Percentiles rank a stretch among this genome's conserved stretches.
Conservation (phyloP, 1,140 invertebrate species). For the Trachymyrmex cornetzi region DNA sequence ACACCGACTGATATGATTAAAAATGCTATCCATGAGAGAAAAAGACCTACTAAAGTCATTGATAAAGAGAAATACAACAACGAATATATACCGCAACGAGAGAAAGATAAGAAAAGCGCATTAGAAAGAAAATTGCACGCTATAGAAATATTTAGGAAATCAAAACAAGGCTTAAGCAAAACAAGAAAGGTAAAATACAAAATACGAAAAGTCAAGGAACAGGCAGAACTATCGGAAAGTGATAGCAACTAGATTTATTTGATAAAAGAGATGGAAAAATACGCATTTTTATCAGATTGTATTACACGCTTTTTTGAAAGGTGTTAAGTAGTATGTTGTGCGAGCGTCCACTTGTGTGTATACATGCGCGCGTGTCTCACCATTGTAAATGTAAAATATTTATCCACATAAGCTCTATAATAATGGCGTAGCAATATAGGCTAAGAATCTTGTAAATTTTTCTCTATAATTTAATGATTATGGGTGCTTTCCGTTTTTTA, state of each 20-base stretch:
- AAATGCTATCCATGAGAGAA: not conserved
- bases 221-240: conserved; percentile 90
- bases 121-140: conserved; percentile 91
- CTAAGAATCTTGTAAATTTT: not conserved
- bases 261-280: conserved; percentile 2
- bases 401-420: not conserved
- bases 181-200: conserved; percentile 85
- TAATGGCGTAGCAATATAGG: not conserved
- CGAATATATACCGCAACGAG: conserved; percentile 92
- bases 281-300: not conserved
- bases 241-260: conserved; percentile 89
- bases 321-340: not conserved
- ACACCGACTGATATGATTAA: not conserved
- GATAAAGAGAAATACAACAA: conserved; percentile 56
- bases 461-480: not conserved
- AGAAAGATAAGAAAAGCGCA: conserved; percentile 89
- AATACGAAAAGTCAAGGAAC: conserved; percentile 86
- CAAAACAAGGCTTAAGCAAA: conserved; percentile 88
- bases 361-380: too few species aligned
- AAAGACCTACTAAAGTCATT: not conserved
- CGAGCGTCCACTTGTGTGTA: not conserved
- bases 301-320: not conserved
- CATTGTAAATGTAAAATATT: not conserved
- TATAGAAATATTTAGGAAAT: conserved; percentile 91
- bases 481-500: too few species aligned